Base-by-base conservation (phyloP, 53 echinoderm and acorn worm genomes). In the Arbacia lixula region DNA sequence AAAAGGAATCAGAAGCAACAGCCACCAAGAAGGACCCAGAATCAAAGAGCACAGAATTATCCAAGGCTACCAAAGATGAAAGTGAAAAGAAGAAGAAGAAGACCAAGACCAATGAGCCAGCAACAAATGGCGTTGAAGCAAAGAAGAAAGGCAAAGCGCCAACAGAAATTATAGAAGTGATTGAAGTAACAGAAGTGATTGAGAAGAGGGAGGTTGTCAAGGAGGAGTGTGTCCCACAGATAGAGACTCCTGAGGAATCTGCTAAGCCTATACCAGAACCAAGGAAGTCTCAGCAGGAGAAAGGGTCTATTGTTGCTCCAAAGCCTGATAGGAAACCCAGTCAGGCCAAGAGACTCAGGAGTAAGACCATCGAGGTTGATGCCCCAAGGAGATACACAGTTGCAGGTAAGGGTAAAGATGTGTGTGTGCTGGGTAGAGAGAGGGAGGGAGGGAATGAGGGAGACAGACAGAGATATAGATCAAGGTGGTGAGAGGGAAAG, bases 321-420 rank as follows among this genome's bases (percentile, higher is more conserved):
- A 29, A 43, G 5, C 60, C 72, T 12, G 60, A 71, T 34, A 58
- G 72, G 40, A 83, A 87, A 53, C 88, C 69, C n/a, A 52, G 68
- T 38, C 72, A 73, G 25, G 86, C 58, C 21, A 67, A 85, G 85
- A 88, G 66, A 31, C 40, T 80, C 12, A 90, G 64, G 62, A 91
- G 76, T 64, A 85, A 67, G 61, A 88, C 83, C 77, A 95, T 43
- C 38, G 92, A 92, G 36, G 78, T 81, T 26, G 65, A 63, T 10
- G 9, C 34, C 3, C 82, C 65, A 0, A 40, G 64, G 49, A 62
- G 22, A 49, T 64, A 43, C 64, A 64, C 49, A 58, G 3, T 21
- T 16, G 19, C 60, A 77, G 77, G 77, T 77, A 6, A 77, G 77
- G 32, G 19, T n/a, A n/a, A n/a, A n/a, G n/a, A n/a, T n/a, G n/a